Evolutionary conservation across 1,140 invertebrate species (phyloP), one percentile per base, ranked within the genome.

Genomic region (Kradibia gibbosae): DNA sequence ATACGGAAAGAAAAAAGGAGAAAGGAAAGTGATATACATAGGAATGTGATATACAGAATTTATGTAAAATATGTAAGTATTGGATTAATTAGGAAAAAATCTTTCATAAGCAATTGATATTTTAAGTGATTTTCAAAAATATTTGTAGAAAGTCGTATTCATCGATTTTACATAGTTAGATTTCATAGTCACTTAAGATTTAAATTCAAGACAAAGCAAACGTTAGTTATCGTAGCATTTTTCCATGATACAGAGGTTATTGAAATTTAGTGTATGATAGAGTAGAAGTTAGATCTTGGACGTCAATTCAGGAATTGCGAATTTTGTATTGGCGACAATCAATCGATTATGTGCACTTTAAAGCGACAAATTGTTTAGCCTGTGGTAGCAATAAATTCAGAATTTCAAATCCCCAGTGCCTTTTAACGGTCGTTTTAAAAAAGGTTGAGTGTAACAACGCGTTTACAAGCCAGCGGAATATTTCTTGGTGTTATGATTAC

Each of bases 311-410:
- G 3, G 55, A 0, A 57, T 25, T 57, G 53, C 20, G n/a, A 17
- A 25, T 57, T 28, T 28, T 10, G 25, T 34, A 65, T 8, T n/a
- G 28, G 0, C 1, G 70, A 17, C 73, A 75, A 75, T 57, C 50
- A 60, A 75, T 75, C 73, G 73, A 75, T 75, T 60, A 75, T 75
- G 73, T n/a, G 10, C 31, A 13, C 50, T 17, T 57, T 75, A 75
- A 75, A 75, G 15, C 50, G 15, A 53, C 73, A 75, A n/a, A 75
- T 75, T 75, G 73, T 60, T 22, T 17, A 34, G 53, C 20, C 17
- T 1, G n/a, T 22, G 48, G 17, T 15, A 31, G 48, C 70, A 45
- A 72, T 72, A 72, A 72, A 72, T 7, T 10, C 2, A n/a, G 50
- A 11, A 53, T 53, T 53, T 20, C 50, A 53, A 22, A 53, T 11